Conservation (phyloP, 2,888 invertebrate species). For the Drosophila picticornis region DNA sequence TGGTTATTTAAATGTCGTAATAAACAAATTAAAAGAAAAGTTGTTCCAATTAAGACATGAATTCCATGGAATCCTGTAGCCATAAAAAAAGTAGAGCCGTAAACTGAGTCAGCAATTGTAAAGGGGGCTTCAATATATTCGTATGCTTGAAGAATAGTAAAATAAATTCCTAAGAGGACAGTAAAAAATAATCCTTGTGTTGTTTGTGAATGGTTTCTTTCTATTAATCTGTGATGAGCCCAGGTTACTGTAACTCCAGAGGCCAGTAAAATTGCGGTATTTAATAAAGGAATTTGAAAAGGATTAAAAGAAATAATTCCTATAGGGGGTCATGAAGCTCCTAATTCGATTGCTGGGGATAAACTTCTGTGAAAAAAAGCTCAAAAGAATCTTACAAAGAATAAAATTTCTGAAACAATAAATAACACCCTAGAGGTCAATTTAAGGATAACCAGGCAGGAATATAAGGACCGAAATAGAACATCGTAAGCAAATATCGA, state of each 20-base stretch:
- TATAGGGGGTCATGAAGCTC: slow-evolving; percentile 89
- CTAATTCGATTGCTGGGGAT: slow-evolving; percentile 87
- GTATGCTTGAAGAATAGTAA: slow-evolving; percentile 88
- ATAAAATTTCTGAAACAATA: slow-evolving; percentile 90
- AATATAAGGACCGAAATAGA: too few species aligned
- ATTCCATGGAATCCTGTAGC: slow-evolving; percentile 91
- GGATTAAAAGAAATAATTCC: slow-evolving; percentile 86
- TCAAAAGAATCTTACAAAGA: slow-evolving; percentile 87
- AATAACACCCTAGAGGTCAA: too few species aligned
- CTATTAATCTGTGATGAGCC: slow-evolving; percentile 81
- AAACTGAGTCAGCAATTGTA: slow-evolving; percentile 87
- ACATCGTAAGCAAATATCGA: too few species aligned
- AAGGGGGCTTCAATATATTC: slow-evolving; percentile 87
- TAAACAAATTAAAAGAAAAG: slow-evolving; percentile 86
- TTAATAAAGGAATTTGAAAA: slow-evolving; percentile 86
- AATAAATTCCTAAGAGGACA: slow-evolving; percentile 88
- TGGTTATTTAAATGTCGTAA: slow-evolving; percentile 86
- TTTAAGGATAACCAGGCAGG: too few species aligned
- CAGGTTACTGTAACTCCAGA: background rate
- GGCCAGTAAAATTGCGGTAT: background rate
- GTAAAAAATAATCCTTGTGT: slow-evolving; percentile 86
- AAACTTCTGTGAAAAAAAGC: slow-evolving; percentile 79
- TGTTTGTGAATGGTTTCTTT: slow-evolving; percentile 86
- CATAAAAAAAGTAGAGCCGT: slow-evolving; percentile 90
- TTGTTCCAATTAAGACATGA: slow-evolving; percentile 89